Conservation (phyloP, 2,113 vertebrate genomes). For the Myrmecophaga tridactyla region DNA sequence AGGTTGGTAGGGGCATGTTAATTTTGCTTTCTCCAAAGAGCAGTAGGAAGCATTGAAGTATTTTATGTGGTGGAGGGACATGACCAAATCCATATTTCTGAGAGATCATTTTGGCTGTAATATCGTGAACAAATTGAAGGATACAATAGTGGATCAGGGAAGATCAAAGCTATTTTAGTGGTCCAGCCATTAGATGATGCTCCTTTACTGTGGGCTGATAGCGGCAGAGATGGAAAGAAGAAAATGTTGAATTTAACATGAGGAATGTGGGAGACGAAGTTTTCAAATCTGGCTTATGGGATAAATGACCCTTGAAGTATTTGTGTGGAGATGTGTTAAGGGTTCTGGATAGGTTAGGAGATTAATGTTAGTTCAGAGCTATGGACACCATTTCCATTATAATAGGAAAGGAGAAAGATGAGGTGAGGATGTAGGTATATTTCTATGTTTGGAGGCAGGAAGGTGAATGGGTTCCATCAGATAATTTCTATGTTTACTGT, state of each 20-base stretch:
- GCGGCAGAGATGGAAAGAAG: not conserved
- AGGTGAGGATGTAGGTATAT: not conserved
- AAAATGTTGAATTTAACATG: not conserved
- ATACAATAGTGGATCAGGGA: not conserved
- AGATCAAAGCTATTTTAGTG: not conserved
- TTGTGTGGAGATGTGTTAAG: not conserved
- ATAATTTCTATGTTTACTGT: not conserved
- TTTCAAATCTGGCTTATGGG: not conserved
- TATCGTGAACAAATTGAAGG: not conserved
- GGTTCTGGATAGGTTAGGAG: not conserved
- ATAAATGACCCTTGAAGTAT: constrained; percentile 18
- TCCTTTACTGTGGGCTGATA: not conserved
- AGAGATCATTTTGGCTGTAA: not conserved
- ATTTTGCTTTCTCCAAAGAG: not conserved
- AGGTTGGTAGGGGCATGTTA: not conserved
- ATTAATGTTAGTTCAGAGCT: not conserved
- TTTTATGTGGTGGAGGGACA: not conserved
- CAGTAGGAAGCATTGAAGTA: not conserved
- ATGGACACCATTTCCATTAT: too few species aligned
- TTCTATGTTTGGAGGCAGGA: not conserved
- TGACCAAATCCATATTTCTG: not conserved
- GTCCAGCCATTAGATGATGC: not conserved
- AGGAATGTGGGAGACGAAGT: not conserved
- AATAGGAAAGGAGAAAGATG: not conserved
- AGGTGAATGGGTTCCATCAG: not conserved